Evolutionary conservation across 2,113 vertebrate species (phyloP), one percentile per base, ranked within the genome.

Genomic region (Hirundichthys speculiger): DNA sequence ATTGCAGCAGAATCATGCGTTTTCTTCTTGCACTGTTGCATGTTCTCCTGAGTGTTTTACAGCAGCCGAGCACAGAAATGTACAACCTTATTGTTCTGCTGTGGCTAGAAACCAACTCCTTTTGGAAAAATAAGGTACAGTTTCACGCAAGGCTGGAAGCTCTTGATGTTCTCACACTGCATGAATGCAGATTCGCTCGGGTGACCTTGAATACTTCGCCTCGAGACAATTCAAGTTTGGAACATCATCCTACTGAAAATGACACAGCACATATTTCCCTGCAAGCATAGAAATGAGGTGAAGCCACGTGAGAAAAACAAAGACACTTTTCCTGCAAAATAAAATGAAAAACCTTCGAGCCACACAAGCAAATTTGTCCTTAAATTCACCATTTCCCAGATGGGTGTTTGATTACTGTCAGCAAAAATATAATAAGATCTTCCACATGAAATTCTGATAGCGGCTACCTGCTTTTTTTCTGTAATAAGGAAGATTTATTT

Each of bases 401-500:
- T 30, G 48, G 53, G 3, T 14, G 39, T 69, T 64, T 69, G 16
- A 82, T 64, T 54, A 49, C 34, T 22, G 45, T 70, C 24, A 16
- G 21, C 45, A 25, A 58, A 54, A 43, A 48, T 22, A 46, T 62
- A 73, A 75, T 75, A 2, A 69, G 64, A 76, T 66, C 24, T 64
- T 43, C 25, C 15, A 21, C 14, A 7, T 20, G 42, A 57, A 57
- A 56, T 27, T 34, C 30, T 9, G 30, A 34, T n/a, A n/a, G 30
- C 11, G 30, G 30, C 30, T 34, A 2, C 30, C 30, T 34, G 7
- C 30, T 34, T 5, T 7, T 34, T 6, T 5, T 9, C 30, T 34
- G 6, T 10, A 34, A 34, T 34, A 34, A 34, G n/a, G n/a, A n/a
- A 34, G 30, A 34, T 34, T 11, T 15, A 3, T 13, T 55, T 21